Base-by-base conservation (phyloP, 2,797 vertebrate species). In the Centroberyx gerrardi region DNA sequence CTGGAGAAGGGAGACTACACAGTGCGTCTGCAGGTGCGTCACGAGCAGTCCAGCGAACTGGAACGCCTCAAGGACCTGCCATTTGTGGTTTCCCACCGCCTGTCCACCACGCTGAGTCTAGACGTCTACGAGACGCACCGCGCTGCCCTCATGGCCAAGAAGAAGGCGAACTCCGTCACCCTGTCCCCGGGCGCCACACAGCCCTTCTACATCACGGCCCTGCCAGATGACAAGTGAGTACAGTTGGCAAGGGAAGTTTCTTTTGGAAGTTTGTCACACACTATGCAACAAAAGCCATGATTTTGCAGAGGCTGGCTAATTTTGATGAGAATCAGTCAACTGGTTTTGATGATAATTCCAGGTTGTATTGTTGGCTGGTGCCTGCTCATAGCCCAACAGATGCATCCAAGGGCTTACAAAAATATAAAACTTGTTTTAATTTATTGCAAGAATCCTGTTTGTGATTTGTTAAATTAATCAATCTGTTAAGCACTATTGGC, bases 1-100 rank as follows among this genome's bases (percentile, higher is more conserved):
- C 94, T 99, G 94, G 98, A 99, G 87, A 99, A 99, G 87, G 98
- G 98, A 27, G 98, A 99, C 90, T 99, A 99, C 91, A 97, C 96
- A 0, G 92, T 99, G 77, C 96, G 98, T 9, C 95, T 99, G 71
- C 98, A 99, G 92, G 97, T 99, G 42, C 98, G 98, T 59, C 98
- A 99, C 0, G 98, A 99, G 81, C 97, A 97, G 91, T 96, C 96
- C 88, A 96, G 92, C 27, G 98, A 99, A 86, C 91, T 99, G 90
- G 98, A 99, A 81, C 97, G 98, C 55, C 95, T 99, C 69, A 99
- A 99, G 93, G 98, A 99, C 87, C 95, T 99, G 63, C 97, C 98
- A 0, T 98, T 99, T 82, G 94, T 98, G 80, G 94, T 99, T 76
- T 98, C 98, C 72, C 98, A 99, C 88, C 97, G 98, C 75, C 94